Conservation (phyloP, 2,113 vertebrate genomes). For the Prunella fulvescens region DNA sequence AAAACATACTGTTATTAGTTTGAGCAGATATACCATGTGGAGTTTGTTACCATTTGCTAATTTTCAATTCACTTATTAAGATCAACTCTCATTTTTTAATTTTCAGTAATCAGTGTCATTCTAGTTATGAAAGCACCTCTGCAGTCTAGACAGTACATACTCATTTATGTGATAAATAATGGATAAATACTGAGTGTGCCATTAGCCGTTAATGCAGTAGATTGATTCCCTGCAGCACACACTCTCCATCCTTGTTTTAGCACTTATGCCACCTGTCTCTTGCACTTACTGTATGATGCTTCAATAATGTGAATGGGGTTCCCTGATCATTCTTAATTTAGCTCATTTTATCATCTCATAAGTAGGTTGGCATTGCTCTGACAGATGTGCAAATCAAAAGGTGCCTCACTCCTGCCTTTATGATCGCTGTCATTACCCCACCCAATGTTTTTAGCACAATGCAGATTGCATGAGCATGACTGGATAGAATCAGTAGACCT, state of each 20-base stretch:
- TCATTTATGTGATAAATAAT: slow-evolving; percentile 71
- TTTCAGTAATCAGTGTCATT: slow-evolving; percentile 55
- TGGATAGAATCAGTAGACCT: not conserved
- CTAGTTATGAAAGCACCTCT: slow-evolving; percentile 52
- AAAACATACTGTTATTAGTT: not conserved
- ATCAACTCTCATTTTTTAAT: slow-evolving; percentile 53
- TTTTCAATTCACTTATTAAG: slow-evolving; percentile 59
- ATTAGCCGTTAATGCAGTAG: slow-evolving; percentile 59
- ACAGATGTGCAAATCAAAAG: not conserved
- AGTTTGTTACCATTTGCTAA: slow-evolving; percentile 30
- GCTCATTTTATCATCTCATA: slow-evolving; percentile 33
- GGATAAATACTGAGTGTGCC: slow-evolving; percentile 61
- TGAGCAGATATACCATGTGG: not conserved
- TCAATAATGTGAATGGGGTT: slow-evolving; percentile 17
- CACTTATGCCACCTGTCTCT: slow-evolving; percentile 39
- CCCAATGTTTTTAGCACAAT: not conserved
- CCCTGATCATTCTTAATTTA: slow-evolving; percentile 57
- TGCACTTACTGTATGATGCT: slow-evolving; percentile 12
- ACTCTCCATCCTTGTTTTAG: slow-evolving; percentile 54
- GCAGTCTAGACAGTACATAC: slow-evolving; percentile 60
- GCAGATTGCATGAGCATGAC: not conserved
- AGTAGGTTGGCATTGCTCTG: not conserved
- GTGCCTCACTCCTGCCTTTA: not conserved
- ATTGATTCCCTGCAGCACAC: slow-evolving; percentile 46
- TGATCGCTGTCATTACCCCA: not conserved